phyloP scores from a whole-genome alignment of 2,113 vertebrate species.

The Strix uralensis region DNA sequence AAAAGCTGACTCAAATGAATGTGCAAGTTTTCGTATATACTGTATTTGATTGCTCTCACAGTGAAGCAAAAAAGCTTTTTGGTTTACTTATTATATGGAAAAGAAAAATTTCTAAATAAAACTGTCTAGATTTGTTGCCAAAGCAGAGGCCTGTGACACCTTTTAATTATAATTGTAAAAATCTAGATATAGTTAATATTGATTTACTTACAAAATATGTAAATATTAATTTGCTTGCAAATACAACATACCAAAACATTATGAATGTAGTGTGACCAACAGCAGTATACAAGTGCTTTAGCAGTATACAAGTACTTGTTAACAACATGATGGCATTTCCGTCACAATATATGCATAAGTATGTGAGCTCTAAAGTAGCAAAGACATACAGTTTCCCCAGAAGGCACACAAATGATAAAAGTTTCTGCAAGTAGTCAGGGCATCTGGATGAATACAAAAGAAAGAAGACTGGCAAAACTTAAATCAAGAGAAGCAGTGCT shows the following conservation, averaged over 20 bases:
- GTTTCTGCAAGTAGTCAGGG: not conserved
- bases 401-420: not conserved
- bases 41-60: not conserved
- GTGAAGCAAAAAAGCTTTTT: not conserved
- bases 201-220: not conserved
- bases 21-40: not conserved
- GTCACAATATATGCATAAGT: too few relatives aligned
- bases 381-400: not conserved
- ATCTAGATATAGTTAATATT: not conserved
- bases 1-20: not conserved
- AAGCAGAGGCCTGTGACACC: not conserved
- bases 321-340: not conserved
- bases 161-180: not conserved
- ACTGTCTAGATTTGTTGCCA: not conserved
- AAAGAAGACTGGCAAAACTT: not conserved
- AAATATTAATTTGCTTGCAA: not conserved
- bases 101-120: not conserved
- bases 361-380: not conserved
- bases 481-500: not conserved
- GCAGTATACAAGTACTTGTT: not conserved
- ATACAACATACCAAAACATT: rapidly evolving
- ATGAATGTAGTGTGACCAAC: not conserved
- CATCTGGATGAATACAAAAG: not conserved
- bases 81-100: not conserved
- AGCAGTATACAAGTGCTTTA: not conserved